phyloP scores from a whole-genome alignment of 2,888 invertebrate species.

The Odontothrips loti region DNA sequence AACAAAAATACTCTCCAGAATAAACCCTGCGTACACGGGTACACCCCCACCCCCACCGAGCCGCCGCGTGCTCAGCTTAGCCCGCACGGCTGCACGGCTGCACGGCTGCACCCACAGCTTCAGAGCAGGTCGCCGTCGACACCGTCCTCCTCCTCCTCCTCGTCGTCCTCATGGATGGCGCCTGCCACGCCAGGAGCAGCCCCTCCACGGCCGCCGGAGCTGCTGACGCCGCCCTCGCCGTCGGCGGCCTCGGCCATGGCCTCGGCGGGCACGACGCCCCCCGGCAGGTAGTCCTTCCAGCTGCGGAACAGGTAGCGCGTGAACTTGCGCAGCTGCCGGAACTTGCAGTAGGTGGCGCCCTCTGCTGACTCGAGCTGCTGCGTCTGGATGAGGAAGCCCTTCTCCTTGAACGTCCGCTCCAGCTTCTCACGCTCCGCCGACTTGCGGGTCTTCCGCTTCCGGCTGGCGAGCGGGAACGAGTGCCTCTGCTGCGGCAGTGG shows the following conservation, averaged over 20 bases:
- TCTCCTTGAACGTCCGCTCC: constrained; percentile 88
- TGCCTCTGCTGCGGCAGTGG: constrained; percentile 42
- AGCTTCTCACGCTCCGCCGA: constrained; percentile 82
- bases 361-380: constrained; percentile 90
- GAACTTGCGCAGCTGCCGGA: constrained; percentile 83
- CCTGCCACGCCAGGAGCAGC: too few relatives aligned
- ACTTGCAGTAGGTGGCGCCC: constrained; percentile 91
- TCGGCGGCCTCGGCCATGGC: neutral
- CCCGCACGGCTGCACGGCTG: too few relatives aligned
- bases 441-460: constrained; percentile 64
- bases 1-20: too few relatives aligned
- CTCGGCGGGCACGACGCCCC: constrained; percentile 51
- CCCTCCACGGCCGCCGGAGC: neutral
- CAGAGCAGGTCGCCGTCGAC: neutral
- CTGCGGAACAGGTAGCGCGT: constrained; percentile 86
- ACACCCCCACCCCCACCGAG: too few relatives aligned
- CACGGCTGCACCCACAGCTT: too few relatives aligned
- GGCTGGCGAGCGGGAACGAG: constrained; percentile 30
- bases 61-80: too few relatives aligned
- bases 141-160: neutral
- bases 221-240: neutral
- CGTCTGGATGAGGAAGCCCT: constrained; percentile 88
- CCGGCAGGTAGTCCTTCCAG: constrained; percentile 90
- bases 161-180: neutral
- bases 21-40: too few relatives aligned